Percentiles rank a stretch among this genome's conserved stretches.
Conservation (phyloP, 2,888 invertebrate species). For the Xanthorhoe spadicearia region DNA sequence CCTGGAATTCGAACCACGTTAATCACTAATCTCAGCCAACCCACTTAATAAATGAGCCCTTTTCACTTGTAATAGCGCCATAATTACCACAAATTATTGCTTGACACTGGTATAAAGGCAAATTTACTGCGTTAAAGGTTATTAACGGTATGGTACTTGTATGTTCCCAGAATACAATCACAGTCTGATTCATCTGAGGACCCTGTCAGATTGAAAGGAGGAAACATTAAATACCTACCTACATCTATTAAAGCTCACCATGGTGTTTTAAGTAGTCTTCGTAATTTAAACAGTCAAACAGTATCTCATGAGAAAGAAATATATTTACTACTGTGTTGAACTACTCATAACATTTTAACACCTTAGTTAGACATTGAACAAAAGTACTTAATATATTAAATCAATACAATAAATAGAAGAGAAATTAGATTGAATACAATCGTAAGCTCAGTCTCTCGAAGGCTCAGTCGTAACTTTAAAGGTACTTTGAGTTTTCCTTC, state of each 20-base stretch:
- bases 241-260: too few relatives aligned
- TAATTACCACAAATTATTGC: constrained; percentile 60
- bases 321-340: too few relatives aligned
- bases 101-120: constrained; percentile 61
- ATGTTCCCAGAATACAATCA: constrained; percentile 64
- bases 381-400: constrained; percentile 2
- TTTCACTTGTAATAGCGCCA: constrained; percentile 59
- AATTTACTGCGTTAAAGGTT: constrained; percentile 63
- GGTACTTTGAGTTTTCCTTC: constrained; percentile 18
- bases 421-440: constrained; percentile 35
- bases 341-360: too few relatives aligned
- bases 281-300: too few relatives aligned
- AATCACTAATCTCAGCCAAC: constrained; percentile 32
- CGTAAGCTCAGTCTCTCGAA: constrained; percentile 28
- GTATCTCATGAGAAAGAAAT: too few relatives aligned
- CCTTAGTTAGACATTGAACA: not conserved
- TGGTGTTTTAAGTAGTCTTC: too few relatives aligned
- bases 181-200: constrained; percentile 64
- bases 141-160: constrained; percentile 69
- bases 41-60: constrained; percentile 55
- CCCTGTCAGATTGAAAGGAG: constrained; percentile 38
- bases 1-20: constrained; percentile 19
- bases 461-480: constrained; percentile 35
- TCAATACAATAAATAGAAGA: constrained; percentile 12
- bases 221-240: constrained; percentile 12